Base-by-base conservation (phyloP, 2,113 vertebrate genomes). In the Phaethon lepturus region DNA sequence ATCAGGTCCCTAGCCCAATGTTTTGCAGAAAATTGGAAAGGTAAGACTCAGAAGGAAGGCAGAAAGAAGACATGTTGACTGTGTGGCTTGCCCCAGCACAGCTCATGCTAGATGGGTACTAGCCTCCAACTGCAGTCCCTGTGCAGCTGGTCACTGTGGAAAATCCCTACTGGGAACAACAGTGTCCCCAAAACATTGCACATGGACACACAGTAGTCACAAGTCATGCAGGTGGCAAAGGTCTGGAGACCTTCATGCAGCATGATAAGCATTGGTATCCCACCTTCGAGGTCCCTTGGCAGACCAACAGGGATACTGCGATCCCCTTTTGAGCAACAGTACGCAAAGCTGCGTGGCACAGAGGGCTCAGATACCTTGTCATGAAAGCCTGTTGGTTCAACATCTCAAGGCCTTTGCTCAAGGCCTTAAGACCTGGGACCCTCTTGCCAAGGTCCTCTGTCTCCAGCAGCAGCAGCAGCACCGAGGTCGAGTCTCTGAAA, bases 341-440 rank as follows among this genome's bases (percentile, higher is more conserved):
- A 19, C 0, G 1, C 19, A 3, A 25, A 22, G 28, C 0, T 2
- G 2, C 0, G 2, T 3, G 20, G 45, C 44, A 13, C 8, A 2
- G 29, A 50, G 20, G 10, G 38, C 60, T 67, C 13, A 1, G 49
- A 42, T 9, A 42, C 78, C 16, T 42, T 20, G 24, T 31, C 33
- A 9, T 4, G 0, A 22, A 28, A 33, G 10, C 45, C 49, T 8
- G 10, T 6, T 17, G 50, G 40, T 8, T 62, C 42, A 10, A 28
- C 71, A 53, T 6, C 44, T 59, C 17, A 45, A 42, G 28, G 58
- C 9, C 19, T 40, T 16, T 18, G 29, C 44, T 25, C 9, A 64
- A 64, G 42, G 40, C 55, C 28, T 62, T 22, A 35, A 25, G 26
- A 66, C 28, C 35, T 19, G 33, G 17, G 72, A 88, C 25, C 33